Percentiles rank a stretch among this genome's conserved stretches.
phyloP scores from a whole-genome alignment of 2,888 invertebrate species.

The Leistus spinibarbis region DNA sequence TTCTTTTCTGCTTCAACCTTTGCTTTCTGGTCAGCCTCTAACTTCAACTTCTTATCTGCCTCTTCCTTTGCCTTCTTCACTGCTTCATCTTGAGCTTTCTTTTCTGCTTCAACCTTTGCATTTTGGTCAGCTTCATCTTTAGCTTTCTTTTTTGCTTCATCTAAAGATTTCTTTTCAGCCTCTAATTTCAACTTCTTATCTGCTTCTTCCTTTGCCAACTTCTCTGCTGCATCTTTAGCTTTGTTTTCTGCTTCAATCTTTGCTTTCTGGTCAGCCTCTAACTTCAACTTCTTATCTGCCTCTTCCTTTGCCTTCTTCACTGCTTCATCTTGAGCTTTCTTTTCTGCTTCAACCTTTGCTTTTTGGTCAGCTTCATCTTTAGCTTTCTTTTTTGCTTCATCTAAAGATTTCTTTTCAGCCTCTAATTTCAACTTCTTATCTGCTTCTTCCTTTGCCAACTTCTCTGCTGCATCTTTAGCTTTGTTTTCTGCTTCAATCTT shows the following conservation, averaged over 20 bases:
- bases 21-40: slow-evolving; percentile 41
- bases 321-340: slow-evolving; percentile 40
- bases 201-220: slow-evolving; percentile 29
- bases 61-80: slow-evolving; percentile 41
- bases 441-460: slow-evolving; percentile 39
- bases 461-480: slow-evolving; percentile 40
- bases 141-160: slow-evolving; percentile 40
- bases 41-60: slow-evolving; percentile 13
- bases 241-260: slow-evolving; percentile 26
- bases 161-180: slow-evolving; percentile 28
- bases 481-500: slow-evolving; percentile 44
- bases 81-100: slow-evolving; percentile 27
- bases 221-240: slow-evolving; percentile 21
- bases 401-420: slow-evolving; percentile 41
- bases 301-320: slow-evolving; percentile 26
- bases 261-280: slow-evolving; percentile 16
- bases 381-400: slow-evolving; percentile 26
- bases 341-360: slow-evolving; percentile 41
- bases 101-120: slow-evolving; percentile 40
- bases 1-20: slow-evolving; percentile 43
- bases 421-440: slow-evolving; percentile 43
- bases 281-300: slow-evolving; percentile 15
- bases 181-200: slow-evolving; percentile 37
- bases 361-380: slow-evolving; percentile 34
- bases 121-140: slow-evolving; percentile 41